Base-by-base conservation (phyloP, 2,797 vertebrate species). In the Phrynocephalus guinanensis region DNA sequence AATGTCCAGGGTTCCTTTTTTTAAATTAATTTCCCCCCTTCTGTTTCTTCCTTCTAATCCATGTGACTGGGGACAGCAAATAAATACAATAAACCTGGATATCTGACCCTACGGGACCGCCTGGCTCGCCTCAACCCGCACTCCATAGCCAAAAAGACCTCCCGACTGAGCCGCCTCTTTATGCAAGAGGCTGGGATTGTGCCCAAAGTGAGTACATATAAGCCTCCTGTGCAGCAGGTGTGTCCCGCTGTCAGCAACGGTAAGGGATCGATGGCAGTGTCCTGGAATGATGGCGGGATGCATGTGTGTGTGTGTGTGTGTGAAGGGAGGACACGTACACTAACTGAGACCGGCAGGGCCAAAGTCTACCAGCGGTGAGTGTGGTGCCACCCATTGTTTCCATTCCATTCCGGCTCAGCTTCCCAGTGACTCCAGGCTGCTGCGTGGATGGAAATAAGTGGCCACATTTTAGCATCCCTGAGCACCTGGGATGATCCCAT, bases 81-180 rank as follows among this genome's bases (percentile, higher is more conserved):
- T 93, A 99, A 98, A 92, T 99, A 99, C 95, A 98, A 94, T 94
- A 99, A 97, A 92, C 97, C 96, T 0, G 98, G 99, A 94, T 97
- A 95, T 1, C 95, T 98, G 93, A 98, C 97, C 7, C 97, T 99
- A 80, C 97, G 96, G 90, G 98, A 98, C 90, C 98, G 98, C 92
- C 95, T 99, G 33, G 97, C 97, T 6, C 97, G 98, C 6, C 94
- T 99, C 92, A 99, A 97, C 96, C 95, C 97, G 0, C 98, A 98
- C 96, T 99, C 98, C 90, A 98, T 99, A 1, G 97, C 98, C 63
- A 99, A 99, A 96, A 99, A 99, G 96, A 99, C 98, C 0, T 97
- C 97, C 0, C 96, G 99, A 66, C 94, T 99, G 86, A 97, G 98
- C 94, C 98, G 98, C 88, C 96, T 97, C 44, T 93, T 99, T 93